Evolutionary conservation across 2,888 invertebrate genomes (phyloP).

Genomic region (Melikaiella ostensackeni): DNA sequence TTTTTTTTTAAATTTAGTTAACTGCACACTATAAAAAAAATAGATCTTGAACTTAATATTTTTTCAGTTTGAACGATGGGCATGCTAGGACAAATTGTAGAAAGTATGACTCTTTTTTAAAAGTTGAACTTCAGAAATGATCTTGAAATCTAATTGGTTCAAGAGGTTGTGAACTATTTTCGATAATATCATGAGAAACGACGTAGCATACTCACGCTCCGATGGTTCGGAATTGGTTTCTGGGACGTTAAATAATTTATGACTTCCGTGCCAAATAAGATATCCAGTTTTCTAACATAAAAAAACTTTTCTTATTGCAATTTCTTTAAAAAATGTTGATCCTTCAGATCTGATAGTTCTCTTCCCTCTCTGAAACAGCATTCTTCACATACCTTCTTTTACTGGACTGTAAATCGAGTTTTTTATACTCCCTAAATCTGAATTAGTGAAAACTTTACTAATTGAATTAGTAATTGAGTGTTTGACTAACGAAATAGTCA

Average conservation of each 20-base stretch:
- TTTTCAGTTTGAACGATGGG: no score
- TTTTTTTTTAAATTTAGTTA: no score
- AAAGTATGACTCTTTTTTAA: background rate
- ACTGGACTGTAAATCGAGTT: background rate
- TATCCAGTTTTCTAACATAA: constrained; percentile 34
- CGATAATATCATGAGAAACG: constrained; percentile 27
- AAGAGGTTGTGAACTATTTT: constrained; percentile 34
- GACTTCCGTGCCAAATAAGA: constrained; percentile 37
- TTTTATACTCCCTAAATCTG: background rate
- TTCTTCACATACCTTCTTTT: background rate
- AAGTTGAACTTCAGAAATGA: background rate
- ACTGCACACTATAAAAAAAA: no score
- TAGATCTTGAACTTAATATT: no score
- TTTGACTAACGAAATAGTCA: no score
- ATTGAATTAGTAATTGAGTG: no score
- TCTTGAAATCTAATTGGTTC: constrained; percentile 7
- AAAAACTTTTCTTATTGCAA: constrained; percentile 20
- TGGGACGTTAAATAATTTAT: constrained; percentile 34
- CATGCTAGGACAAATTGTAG: no score
- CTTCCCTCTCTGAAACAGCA: background rate
- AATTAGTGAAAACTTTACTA: background rate
- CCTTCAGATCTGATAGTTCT: constrained; percentile 13
- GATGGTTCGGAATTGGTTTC: constrained; percentile 28
- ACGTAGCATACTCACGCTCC: constrained; percentile 12
- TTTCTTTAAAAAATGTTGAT: constrained; percentile 12